Conservation (phyloP, 2,113 vertebrate species). For the Hypocryptadius cinnamomeus region DNA sequence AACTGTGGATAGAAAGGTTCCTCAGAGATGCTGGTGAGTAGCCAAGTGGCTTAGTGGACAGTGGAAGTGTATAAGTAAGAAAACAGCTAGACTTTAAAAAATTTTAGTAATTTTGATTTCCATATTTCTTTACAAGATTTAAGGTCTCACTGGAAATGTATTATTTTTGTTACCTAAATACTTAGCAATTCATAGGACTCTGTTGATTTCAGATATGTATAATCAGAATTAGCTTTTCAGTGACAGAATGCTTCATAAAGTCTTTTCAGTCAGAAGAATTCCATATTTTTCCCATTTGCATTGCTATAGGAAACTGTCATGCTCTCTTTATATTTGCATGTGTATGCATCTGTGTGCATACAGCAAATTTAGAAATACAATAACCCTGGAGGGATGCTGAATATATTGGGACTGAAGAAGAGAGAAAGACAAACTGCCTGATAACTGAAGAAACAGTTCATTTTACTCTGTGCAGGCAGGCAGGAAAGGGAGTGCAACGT, state of each 20-base stretch:
- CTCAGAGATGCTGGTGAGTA: background rate
- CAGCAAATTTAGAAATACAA: background rate
- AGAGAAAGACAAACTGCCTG: background rate
- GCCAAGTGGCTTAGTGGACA: background rate
- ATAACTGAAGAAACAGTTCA: background rate
- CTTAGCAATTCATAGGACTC: background rate
- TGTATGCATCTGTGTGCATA: background rate
- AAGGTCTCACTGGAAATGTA: background rate
- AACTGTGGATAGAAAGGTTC: background rate
- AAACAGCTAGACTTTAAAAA: background rate
- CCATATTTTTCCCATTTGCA: background rate
- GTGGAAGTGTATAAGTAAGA: background rate
- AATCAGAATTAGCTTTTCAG: background rate
- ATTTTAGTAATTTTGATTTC: background rate
- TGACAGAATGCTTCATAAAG: background rate
- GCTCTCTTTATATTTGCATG: background rate
- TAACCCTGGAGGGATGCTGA: background rate
- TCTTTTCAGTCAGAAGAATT: background rate
- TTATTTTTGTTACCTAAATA: background rate
- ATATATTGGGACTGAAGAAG: background rate
- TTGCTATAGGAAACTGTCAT: background rate
- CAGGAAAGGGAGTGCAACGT: constrained; percentile 51
- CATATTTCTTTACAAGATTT: background rate
- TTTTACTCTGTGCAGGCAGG: constrained; percentile 7
- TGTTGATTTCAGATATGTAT: background rate